Base-by-base conservation (phyloP, 2,113 vertebrate genomes). In the Barbus barbus region DNA sequence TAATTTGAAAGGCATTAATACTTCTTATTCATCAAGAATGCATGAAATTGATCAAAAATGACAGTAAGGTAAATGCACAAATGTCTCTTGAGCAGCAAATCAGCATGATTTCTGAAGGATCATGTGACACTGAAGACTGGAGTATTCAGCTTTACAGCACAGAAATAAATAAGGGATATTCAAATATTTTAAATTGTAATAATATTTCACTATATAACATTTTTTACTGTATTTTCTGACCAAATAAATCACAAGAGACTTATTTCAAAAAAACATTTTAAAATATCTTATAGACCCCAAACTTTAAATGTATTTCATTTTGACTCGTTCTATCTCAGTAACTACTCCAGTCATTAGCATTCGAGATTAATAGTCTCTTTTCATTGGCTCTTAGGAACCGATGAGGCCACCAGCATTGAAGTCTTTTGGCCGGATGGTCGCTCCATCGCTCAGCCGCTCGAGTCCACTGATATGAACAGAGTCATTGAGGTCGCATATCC, bases 371-470 rank as follows among this genome's bases (percentile, higher is more conserved):
- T 26, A 12, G 22, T 76, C 65, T 81, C 18, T 28, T 7, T 48
- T 63, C 16, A 12, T 78, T 84, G 44, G 78, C 87, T 87, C 78
- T 24, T 90, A 98, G 97, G 96, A 89, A 93, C 11, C 0, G 96
- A 98, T 0, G 88, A 94, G 85, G 95, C 94, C 83, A 96, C 91
- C 84, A 97, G 95, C 0, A 89, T 98, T 89, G 96, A 97, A 90
- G 96, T 99, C 84, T 96, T 94, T 0, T 98, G 97, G 97, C 96
- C 97, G 0, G 96, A 97, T 0, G 92, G 95, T 80, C 93, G 85
- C 0, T 87, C 93, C 4, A 8, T 90, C 48, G 91, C 91, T 56
- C 95, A 95, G 12, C 79, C 88, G 0, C 91, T 98, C 83, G 88
- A 90, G 82, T 91, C 94, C 16, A 85, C 75, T 4, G 97, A 98